A percentile compares a stretch with the other conserved stretches of the same genome.
Conservation (phyloP, 2,797 vertebrate genomes). For the Anguilla obscura region DNA sequence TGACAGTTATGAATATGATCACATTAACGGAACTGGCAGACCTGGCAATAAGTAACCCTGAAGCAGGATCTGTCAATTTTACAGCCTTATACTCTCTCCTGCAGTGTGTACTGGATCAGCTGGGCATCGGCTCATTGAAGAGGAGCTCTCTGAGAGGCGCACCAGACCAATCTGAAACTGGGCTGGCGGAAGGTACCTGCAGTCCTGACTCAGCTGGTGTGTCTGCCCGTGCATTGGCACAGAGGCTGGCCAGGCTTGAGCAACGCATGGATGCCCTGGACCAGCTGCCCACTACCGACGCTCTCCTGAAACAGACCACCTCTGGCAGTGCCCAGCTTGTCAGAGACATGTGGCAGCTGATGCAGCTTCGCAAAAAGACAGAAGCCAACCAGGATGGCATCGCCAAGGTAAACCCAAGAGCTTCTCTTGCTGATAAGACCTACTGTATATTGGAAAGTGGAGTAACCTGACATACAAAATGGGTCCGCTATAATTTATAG, state of each 20-base stretch:
- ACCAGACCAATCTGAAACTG: not conserved
- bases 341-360: conserved; percentile 23
- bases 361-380: conserved; percentile 15
- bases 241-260: conserved; percentile 14
- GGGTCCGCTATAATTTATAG: not conserved
- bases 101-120: not conserved
- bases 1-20: not conserved
- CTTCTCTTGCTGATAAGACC: not conserved
- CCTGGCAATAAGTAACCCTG: conserved; percentile 15
- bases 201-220: not conserved
- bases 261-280: not conserved
- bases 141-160: not conserved
- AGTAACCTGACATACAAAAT: not conserved
- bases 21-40: conserved; percentile 5
- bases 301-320: not conserved
- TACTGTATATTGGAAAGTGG: too few relatives aligned
- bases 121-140: not conserved
- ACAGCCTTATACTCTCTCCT: conserved; percentile 2
- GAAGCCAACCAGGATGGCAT: conserved; percentile 16
- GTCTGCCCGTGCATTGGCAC: not conserved
- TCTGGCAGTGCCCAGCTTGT: not conserved
- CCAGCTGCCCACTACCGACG: not conserved
- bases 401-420: conserved; percentile 3
- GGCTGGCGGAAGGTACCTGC: not conserved
- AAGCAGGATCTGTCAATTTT: not conserved